These are phyloP conservation scores for Troilus luridus DNA, from an alignment of 2,888 invertebrate species.

Conservation along the genomic window DNA sequence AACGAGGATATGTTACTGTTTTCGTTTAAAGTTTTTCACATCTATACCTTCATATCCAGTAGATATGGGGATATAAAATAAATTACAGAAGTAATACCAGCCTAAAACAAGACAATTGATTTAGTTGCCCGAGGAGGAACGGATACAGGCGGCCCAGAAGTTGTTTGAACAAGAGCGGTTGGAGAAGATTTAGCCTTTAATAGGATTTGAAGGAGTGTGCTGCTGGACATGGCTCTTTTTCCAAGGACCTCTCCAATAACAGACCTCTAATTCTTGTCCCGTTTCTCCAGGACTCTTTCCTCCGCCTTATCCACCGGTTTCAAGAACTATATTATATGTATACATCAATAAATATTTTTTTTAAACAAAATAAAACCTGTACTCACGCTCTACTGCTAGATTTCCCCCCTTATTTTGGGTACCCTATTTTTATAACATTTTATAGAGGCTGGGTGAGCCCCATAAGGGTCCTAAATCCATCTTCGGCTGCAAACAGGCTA, in stretches of 20 bases:
- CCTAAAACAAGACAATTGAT: neutral
- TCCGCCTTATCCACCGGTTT: neutral
- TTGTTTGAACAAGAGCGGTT: slow-evolving; percentile 12
- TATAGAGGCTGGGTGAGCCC: too few relatives aligned
- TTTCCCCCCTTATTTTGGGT: too few relatives aligned
- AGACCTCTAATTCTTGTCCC: slow-evolving; percentile 1
- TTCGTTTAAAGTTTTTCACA: neutral
- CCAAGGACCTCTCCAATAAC: neutral
- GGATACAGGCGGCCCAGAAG: neutral
- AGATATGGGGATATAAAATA: neutral
- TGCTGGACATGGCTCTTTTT: neutral
- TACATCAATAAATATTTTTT: neutral
- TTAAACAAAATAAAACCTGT: too few relatives aligned
- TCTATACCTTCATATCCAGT: neutral
- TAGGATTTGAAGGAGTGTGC: slow-evolving; percentile 33
- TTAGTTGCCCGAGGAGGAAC: neutral
- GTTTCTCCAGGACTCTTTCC: neutral
- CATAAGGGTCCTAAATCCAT: too few relatives aligned
- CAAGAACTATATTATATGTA: neutral
- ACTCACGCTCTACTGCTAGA: too few relatives aligned
- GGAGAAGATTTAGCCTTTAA: slow-evolving; percentile 32
- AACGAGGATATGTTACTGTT: too few relatives aligned
- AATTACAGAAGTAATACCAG: neutral
- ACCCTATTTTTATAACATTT: too few relatives aligned
- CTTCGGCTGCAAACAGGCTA: too few relatives aligned